phyloP scores from a whole-genome alignment of 2,888 invertebrate species.

The Pachycephus smyrnensis region DNA sequence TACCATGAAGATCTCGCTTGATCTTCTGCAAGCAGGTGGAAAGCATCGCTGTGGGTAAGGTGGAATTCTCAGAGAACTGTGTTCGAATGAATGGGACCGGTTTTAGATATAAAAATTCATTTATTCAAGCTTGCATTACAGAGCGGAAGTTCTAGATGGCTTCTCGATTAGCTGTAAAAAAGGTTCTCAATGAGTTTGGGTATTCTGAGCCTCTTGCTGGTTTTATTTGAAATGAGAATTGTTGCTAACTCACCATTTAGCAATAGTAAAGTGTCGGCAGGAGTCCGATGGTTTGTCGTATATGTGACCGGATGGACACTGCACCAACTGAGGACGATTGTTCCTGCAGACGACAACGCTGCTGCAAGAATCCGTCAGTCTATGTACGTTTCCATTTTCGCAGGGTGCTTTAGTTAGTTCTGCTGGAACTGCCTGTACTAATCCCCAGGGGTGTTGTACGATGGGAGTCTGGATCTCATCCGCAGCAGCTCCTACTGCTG shows the following conservation, averaged over 20 bases:
- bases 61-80: conserved; percentile 1
- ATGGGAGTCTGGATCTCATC: neutral
- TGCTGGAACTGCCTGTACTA: conserved; percentile 46
- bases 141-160: conserved; percentile 32
- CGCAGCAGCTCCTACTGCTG: neutral
- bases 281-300: conserved; percentile 55
- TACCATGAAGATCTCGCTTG: conserved; percentile 5
- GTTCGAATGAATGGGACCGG: conserved; percentile 3
- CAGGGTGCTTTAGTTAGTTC: conserved; percentile 48
- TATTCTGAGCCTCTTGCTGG: neutral
- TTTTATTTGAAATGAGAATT: neutral
- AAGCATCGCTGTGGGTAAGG: conserved; percentile 2
- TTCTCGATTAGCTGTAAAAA: conserved; percentile 42
- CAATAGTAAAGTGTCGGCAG: conserved; percentile 50
- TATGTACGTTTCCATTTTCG: conserved; percentile 50
- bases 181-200: conserved; percentile 1
- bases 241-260: conserved; percentile 50
- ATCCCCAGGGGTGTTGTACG: conserved; percentile 44
- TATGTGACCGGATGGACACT: conserved; percentile 47
- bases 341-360: conserved; percentile 55
- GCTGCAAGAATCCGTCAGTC: conserved; percentile 51
- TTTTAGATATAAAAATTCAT: conserved; percentile 18
- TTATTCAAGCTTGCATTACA: conserved; percentile 30
- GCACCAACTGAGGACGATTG: conserved; percentile 48
- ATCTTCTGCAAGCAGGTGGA: neutral